Evolutionary conservation across 2,888 invertebrate genomes (phyloP).

Genomic region (Dryobota labecula): DNA sequence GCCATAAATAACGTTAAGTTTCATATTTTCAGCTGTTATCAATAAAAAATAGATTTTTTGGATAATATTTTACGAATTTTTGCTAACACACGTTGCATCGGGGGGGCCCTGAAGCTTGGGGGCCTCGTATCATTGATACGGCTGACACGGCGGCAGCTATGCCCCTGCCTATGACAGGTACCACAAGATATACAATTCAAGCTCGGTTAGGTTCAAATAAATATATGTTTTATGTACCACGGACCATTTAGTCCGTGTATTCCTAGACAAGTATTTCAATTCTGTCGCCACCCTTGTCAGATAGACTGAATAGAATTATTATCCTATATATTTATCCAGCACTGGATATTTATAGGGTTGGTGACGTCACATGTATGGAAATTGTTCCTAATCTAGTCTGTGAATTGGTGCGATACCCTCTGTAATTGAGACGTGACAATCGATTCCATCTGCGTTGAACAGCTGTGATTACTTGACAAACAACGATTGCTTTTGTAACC

Average conservation of each 20-base stretch:
- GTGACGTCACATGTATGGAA: conserved; percentile 27
- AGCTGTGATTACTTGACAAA: conserved; percentile 41
- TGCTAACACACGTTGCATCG: too few relatives aligned
- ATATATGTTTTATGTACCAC: conserved; percentile 41
- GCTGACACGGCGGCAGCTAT: too few relatives aligned
- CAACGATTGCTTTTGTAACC: conserved; percentile 13
- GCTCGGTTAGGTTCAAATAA: conserved; percentile 38
- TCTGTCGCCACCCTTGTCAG: conserved; percentile 47
- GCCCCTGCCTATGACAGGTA: not conserved
- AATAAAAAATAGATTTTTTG: too few relatives aligned
- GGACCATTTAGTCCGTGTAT: conserved; percentile 44
- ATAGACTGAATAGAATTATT: conserved; percentile 48
- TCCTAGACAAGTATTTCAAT: conserved; percentile 34
- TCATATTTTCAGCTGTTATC: too few relatives aligned
- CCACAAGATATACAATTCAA: conserved; percentile 17
- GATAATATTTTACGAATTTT: too few relatives aligned
- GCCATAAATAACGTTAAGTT: too few relatives aligned
- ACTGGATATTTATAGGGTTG: conserved; percentile 43
- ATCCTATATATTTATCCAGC: conserved; percentile 14
- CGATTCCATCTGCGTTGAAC: conserved; percentile 34
- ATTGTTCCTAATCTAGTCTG: conserved; percentile 17
- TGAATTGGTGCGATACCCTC: conserved; percentile 7
- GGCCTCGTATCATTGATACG: too few relatives aligned
- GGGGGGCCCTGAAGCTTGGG: too few relatives aligned
- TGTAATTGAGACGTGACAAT: conserved; percentile 36